A percentile compares a stretch with the other conserved stretches of the same genome.
Evolutionary conservation across 2,888 invertebrate species (phyloP).

Genomic region (Therioaphis trifolii): DNA sequence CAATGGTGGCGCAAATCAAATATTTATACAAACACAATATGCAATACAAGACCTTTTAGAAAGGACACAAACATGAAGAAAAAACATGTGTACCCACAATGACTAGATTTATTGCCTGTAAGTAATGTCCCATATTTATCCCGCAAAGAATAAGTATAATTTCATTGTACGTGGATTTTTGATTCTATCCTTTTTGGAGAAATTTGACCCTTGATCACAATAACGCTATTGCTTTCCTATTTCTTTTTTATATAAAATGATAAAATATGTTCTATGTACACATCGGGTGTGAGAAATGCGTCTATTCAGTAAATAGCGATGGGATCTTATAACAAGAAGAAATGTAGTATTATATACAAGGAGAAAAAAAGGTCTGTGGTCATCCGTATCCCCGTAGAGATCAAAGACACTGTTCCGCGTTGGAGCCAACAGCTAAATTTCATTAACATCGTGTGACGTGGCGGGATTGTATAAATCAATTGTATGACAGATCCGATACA

Average conservation of each 20-base stretch:
- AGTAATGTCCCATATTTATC: slow-evolving; percentile 46
- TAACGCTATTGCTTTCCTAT: slow-evolving; percentile 33
- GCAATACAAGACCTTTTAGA: slow-evolving; percentile 25
- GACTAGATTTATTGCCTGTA: slow-evolving; percentile 39
- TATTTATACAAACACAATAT: slow-evolving; percentile 43
- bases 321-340: background rate
- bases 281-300: background rate
- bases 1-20: slow-evolving; percentile 49
- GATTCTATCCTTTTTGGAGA: slow-evolving; percentile 53
- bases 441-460: slow-evolving; percentile 26
- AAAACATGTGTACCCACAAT: slow-evolving; percentile 29
- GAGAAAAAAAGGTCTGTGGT: background rate
- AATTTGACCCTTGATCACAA: slow-evolving; percentile 50
- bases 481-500: no score
- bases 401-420: slow-evolving; percentile 29
- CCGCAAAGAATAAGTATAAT: slow-evolving; percentile 27
- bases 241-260: slow-evolving; percentile 25
- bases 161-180: slow-evolving; percentile 40
- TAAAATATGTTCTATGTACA: background rate
- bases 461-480: background rate
- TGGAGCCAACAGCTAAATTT: background rate
- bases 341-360: background rate
- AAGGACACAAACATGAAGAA: slow-evolving; percentile 15
- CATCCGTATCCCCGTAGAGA: slow-evolving; percentile 16
- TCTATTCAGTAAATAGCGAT: background rate